Conservation (phyloP, 2,888 invertebrate genomes). For the Antheraea assamensis region DNA sequence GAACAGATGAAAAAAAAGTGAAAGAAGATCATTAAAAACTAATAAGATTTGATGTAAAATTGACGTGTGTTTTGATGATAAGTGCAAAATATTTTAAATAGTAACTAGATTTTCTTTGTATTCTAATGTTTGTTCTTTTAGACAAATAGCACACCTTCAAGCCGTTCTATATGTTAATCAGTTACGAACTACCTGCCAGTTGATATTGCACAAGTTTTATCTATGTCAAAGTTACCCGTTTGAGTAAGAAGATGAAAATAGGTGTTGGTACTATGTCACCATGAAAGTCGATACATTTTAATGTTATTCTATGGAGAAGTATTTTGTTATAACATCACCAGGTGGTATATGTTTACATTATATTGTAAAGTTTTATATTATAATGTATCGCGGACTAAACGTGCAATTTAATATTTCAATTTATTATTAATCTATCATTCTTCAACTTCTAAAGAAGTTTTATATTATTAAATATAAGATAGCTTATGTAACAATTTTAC, state of each 20-base stretch:
- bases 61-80: not conserved
- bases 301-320: too few relatives aligned
- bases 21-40: conserved; percentile 7
- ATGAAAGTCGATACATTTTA: too few relatives aligned
- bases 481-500: not conserved
- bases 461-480: not conserved
- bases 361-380: too few relatives aligned
- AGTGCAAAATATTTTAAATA: not conserved
- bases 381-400: too few relatives aligned
- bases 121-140: conserved; percentile 56
- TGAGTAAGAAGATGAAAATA: conserved; percentile 16
- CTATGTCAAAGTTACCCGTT: conserved; percentile 36
- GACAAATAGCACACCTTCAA: conserved; percentile 53
- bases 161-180: conserved; percentile 65
- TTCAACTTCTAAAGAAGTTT: not conserved
- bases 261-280: too few relatives aligned
- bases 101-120: conserved; percentile 36
- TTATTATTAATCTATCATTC: conserved; percentile 24
- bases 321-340: too few relatives aligned
- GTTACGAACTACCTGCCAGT: conserved; percentile 47
- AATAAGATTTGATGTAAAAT: not conserved
- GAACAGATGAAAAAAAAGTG: conserved; percentile 33
- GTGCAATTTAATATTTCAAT: conserved; percentile 23
- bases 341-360: too few relatives aligned
- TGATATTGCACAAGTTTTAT: conserved; percentile 55